A percentile compares a stretch with the other conserved stretches of the same genome.
Conservation (phyloP, 2,797 vertebrate species). For the Sebastes alutus region DNA sequence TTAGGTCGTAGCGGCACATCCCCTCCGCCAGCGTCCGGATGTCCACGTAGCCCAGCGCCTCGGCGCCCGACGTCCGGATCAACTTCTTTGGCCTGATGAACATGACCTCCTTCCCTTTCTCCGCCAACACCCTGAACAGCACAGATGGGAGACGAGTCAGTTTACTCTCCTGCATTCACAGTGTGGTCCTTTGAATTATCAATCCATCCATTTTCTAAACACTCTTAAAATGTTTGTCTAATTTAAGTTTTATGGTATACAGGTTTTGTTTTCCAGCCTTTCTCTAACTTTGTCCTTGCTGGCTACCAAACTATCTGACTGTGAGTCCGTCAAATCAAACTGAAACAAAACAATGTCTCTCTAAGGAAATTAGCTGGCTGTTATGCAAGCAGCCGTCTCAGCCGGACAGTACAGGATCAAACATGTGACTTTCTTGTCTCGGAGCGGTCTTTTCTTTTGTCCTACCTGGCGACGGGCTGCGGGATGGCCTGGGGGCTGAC, state of each 20-base stretch:
- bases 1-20: slow-evolving; percentile 93
- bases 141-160: not conserved
- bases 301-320: not conserved
- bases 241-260: too few species aligned
- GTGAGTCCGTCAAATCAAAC: not conserved
- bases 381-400: too few species aligned
- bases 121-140: slow-evolving; percentile 80
- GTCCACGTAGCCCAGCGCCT: slow-evolving; percentile 92
- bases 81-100: slow-evolving; percentile 92
- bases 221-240: too few species aligned
- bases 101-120: slow-evolving; percentile 86
- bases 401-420: not conserved
- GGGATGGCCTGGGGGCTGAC: slow-evolving; percentile 95
- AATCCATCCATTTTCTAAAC: not conserved
- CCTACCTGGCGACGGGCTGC: slow-evolving; percentile 90
- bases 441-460: not conserved
- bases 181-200: too few species aligned
- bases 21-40: slow-evolving; percentile 90
- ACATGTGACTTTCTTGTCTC: not conserved
- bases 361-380: not conserved
- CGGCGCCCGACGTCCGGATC: slow-evolving; percentile 87
- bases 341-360: not conserved
- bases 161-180: not conserved
- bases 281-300: not conserved
- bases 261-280: not conserved